Percentiles rank a stretch among this genome's conserved stretches.
These are phyloP conservation scores for Ischnus inquisitorius DNA, from an alignment of 2,888 invertebrate species.

Conservation along the genomic window DNA sequence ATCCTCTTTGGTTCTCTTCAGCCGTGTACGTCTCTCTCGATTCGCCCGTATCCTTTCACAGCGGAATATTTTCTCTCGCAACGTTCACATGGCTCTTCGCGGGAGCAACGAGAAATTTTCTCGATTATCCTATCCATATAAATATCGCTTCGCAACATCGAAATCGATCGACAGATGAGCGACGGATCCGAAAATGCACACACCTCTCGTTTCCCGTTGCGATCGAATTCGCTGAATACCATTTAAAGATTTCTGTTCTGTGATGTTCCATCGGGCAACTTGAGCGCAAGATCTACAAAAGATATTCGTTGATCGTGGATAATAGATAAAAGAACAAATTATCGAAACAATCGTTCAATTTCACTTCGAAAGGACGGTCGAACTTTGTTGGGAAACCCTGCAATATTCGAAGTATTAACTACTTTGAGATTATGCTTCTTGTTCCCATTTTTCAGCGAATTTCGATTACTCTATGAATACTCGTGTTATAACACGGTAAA, in stretches of 20 bases:
- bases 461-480: background rate
- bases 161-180: background rate
- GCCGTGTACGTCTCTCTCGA: slow-evolving; percentile 8
- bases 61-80: slow-evolving; percentile 18
- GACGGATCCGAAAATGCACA: background rate
- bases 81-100: background rate
- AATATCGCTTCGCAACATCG: background rate
- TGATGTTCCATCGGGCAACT: background rate
- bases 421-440: background rate
- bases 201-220: background rate
- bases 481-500: background rate
- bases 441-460: background rate
- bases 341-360: background rate
- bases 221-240: background rate
- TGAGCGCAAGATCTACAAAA: background rate
- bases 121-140: background rate
- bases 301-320: background rate
- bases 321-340: background rate
- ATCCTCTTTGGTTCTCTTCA: slow-evolving; percentile 55
- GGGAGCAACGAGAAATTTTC: background rate
- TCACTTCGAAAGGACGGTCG: background rate
- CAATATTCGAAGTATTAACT: background rate
- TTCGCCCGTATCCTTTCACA: slow-evolving; percentile 8
- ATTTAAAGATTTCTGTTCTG: background rate
- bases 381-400: background rate